These are phyloP conservation scores for Holotrichia oblita DNA, from an alignment of 1,140 invertebrate species.

Conservation along the genomic window DNA sequence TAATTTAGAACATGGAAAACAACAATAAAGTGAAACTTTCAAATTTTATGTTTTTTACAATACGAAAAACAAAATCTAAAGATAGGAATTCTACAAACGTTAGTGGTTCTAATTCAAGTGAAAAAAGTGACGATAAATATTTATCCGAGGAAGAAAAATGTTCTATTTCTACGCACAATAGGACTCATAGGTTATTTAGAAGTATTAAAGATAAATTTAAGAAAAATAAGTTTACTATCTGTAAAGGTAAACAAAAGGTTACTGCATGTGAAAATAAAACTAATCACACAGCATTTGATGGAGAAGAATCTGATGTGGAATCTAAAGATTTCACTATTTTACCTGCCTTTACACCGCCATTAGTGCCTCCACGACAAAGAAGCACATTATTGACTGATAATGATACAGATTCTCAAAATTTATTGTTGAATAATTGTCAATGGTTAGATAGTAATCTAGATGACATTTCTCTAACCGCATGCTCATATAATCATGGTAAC, in stretches of 20 bases:
- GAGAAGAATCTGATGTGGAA: constrained; percentile 1
- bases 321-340: constrained; percentile 13
- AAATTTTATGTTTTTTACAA: constrained; percentile 12
- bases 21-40: constrained; percentile 15
- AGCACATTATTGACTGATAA: background rate
- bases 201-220: constrained; percentile 38
- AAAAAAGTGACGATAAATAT: constrained; percentile 20
- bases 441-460: background rate
- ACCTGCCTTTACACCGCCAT: constrained; percentile 10
- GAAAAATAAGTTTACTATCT: constrained; percentile 23
- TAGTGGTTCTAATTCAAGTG: constrained; percentile 20
- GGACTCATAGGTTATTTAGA: constrained; percentile 19
- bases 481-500: constrained; percentile 9
- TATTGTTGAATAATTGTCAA: constrained; percentile 2
- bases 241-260: constrained; percentile 38
- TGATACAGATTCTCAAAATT: background rate
- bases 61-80: constrained; percentile 30
- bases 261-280: constrained; percentile 37
- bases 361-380: constrained; percentile 25
- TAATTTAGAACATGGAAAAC: background rate
- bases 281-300: background rate
- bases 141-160: constrained; percentile 25
- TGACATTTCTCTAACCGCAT: constrained; percentile 16
- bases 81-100: constrained; percentile 13
- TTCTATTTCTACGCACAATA: constrained; percentile 29